Conservation (phyloP, 2,113 vertebrate genomes). For the Scomber scombrus region DNA sequence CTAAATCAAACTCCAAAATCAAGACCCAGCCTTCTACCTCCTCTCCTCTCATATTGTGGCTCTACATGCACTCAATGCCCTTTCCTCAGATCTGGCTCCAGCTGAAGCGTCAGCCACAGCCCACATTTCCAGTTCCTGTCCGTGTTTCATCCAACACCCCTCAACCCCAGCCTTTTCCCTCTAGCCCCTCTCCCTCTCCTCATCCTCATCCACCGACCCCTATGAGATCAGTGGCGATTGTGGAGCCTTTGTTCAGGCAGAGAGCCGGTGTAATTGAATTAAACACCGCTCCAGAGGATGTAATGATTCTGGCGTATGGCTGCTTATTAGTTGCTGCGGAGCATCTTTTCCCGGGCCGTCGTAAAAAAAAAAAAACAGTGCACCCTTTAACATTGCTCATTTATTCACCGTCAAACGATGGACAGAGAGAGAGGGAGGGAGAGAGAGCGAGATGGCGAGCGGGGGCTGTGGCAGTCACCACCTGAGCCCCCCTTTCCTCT, state of each 20-base stretch:
- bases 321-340: conserved; percentile 50
- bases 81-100: conserved; percentile 5
- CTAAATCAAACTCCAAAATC: not conserved
- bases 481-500: conserved; percentile 77
- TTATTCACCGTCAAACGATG: conserved; percentile 50
- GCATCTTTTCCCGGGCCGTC: conserved; percentile 40
- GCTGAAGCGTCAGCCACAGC: conserved; percentile 18
- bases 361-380: conserved; percentile 29
- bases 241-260: conserved; percentile 80
- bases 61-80: not conserved
- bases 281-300: conserved; percentile 73
- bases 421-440: not conserved
- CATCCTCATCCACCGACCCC: conserved; percentile 13
- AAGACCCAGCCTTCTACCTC: not conserved
- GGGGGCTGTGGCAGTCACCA: conserved; percentile 73
- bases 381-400: conserved; percentile 39
- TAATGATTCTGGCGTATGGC: conserved; percentile 62
- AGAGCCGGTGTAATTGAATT: conserved; percentile 76
- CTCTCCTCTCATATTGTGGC: not conserved
- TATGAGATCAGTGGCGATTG: conserved; percentile 67
- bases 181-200: not conserved
- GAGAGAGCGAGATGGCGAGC: conserved; percentile 18
- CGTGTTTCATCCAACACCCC: not conserved
- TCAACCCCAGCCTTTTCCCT: not conserved
- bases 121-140: conserved; percentile 7